phyloP scores from a whole-genome alignment of 1,140 invertebrate species.

The Rhyacophila brunnea region DNA sequence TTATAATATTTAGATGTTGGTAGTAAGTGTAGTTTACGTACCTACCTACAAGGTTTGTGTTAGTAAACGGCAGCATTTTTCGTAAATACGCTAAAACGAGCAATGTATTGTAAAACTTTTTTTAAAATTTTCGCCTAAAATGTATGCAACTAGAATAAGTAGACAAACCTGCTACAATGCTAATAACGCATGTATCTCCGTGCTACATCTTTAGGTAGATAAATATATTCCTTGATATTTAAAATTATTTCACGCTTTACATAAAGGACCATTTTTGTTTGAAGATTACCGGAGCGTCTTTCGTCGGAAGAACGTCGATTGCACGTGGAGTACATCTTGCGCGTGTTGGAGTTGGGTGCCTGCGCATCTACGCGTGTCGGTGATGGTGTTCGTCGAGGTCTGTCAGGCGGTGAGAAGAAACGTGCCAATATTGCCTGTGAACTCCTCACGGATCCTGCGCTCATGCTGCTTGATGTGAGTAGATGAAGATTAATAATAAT shows the following conservation, averaged over 20 bases:
- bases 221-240: no score
- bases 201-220: neutral
- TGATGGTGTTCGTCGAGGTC: constrained; percentile 72
- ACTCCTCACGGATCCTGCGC: constrained; percentile 77
- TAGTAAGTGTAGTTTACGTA: no score
- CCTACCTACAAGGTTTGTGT: no score
- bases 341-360: constrained; percentile 70
- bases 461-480: constrained; percentile 86
- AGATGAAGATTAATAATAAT: no score
- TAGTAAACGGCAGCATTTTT: no score
- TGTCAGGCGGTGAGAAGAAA: constrained; percentile 87
- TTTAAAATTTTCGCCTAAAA: no score
- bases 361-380: constrained; percentile 85
- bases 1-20: no score
- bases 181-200: neutral
- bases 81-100: no score
- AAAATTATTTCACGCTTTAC: neutral
- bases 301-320: constrained; percentile 72
- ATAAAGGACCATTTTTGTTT: constrained; percentile 4
- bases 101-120: no score
- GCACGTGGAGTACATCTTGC: constrained; percentile 78
- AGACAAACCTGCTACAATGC: no score
- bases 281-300: constrained; percentile 72
- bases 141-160: no score
- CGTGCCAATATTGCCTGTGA: constrained; percentile 85